These are phyloP conservation scores for Varanus komodoensis DNA, from an alignment of 2,113 vertebrate genomes.

Conservation along the genomic window DNA sequence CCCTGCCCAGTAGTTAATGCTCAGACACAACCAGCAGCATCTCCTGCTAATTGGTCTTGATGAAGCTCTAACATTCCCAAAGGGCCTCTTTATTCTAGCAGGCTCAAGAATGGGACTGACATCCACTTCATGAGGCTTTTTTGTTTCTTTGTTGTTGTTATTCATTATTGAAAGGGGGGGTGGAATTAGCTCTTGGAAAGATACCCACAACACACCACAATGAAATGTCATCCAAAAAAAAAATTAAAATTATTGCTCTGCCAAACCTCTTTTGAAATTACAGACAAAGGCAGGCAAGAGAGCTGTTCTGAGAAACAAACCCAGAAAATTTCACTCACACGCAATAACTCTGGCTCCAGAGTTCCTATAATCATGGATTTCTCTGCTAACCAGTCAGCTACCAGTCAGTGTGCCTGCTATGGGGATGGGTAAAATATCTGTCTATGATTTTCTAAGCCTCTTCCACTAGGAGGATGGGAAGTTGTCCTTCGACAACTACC, in stretches of 20 bases:
- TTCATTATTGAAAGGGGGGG: constrained; percentile 68
- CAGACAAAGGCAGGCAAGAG: constrained; percentile 72
- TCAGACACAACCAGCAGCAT: constrained; percentile 80
- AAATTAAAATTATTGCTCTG: constrained; percentile 53
- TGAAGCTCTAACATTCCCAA: constrained; percentile 81
- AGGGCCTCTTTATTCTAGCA: constrained; percentile 77
- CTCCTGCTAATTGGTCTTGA: constrained; percentile 83
- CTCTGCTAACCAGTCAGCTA: neutral
- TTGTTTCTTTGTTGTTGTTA: constrained; percentile 64
- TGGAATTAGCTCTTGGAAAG: constrained; percentile 69
- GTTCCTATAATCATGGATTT: constrained; percentile 47
- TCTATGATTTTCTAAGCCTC: neutral
- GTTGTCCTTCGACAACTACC: neutral
- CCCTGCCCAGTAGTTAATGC: constrained; percentile 80
- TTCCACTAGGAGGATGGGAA: neutral
- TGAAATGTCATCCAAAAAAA: constrained; percentile 67
- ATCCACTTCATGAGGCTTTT: constrained; percentile 60
- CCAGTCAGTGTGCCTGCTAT: neutral
- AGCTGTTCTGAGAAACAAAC: constrained; percentile 71
- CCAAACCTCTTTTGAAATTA: constrained; percentile 72
- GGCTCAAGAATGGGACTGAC: constrained; percentile 71
- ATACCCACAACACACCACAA: constrained; percentile 47
- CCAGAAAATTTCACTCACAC: constrained; percentile 64
- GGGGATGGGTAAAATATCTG: constrained; percentile 9
- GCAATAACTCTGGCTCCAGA: constrained; percentile 46